Base-by-base conservation (phyloP, 1,140 invertebrate species). In the Lysiphlebus fabarum region DNA sequence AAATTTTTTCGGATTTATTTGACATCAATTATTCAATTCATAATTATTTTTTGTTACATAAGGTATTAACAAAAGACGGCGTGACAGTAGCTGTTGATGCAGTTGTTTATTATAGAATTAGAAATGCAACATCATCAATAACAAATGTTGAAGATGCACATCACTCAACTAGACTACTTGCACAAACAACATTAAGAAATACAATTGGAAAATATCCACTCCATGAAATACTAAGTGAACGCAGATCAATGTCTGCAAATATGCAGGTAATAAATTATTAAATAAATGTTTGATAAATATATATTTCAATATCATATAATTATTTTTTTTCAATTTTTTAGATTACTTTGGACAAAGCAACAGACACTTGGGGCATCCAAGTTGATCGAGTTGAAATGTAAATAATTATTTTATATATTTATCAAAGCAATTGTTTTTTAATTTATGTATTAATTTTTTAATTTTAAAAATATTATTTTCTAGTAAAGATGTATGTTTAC, bases 61-160 rank as follows among this genome's bases (percentile, higher is more conserved):
- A 95, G 91, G 92, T 96, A 14, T 79, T 97, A 63, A 95, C 93
- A 14, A 93, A 95, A 76, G 94, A 96, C 81, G 93, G 90, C 58
- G 95, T 97, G 26, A 97, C 95, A 0, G 94, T 96, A 9, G 92
- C 92, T 7, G 93, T 96, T 11, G 94, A 96, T 77, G 95, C 94
- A 38, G 92, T 94, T 48, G 92, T 96, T 17, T 97, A 96, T 79
- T 96, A 96, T 75, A 85, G 92, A 42, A 90, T 96, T 49, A 93
- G 91, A 70, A 96, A 98, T 79, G 95, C 96, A 9, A 96, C 93
- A 0, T 91, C 97, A 57, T 96, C 94, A 42, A 93, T 98, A 63
- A 93, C 93, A 37, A 98, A 98, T 76, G 95, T 98, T 40, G 95
- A 97, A 76, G 96, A 98, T 76, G 93, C 94, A 36, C 93, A 95